Base-by-base conservation (phyloP, 1,140 invertebrate genomes). In the Spodoptera litura region DNA sequence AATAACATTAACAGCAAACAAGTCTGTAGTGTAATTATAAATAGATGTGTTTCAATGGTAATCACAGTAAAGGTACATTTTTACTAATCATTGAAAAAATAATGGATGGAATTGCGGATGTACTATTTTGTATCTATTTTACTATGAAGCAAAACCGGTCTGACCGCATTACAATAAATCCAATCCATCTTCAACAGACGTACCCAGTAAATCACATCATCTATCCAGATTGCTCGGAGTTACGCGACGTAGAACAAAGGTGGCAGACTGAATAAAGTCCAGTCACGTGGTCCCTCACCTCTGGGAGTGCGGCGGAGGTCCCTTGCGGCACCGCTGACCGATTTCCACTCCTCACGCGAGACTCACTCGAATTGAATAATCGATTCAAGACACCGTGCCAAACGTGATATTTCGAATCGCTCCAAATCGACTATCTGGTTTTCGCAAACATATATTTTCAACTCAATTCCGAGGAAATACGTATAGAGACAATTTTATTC, bases 311-410 rank as follows among this genome's bases (percentile, higher is more conserved):
- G 49, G n/a, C 58, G 78, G 58, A 64, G 27, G 71, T 64, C 61
- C 81, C 83, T 75, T 78, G 71, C 78, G 83, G 86, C 86, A 85
- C 70, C 78, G 77, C 85, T 88, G 86, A 87, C 88, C 89, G 89
- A 88, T 85, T 90, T 87, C 78, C 79, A 85, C 68, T 81, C 78
- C 85, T 82, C 83, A 80, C 84, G 81, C 80, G 88, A 90, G 86
- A 89, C 84, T 87, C 81, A 87, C 88, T 87, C 81, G 82, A 87
- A 91, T 87, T 82, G 83, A 85, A 87, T 89, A 87, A 89, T 91
- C 87, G 87, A 89, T 90, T 87, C 81, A 73, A 75, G 78, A 76
- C 74, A 58, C 51, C 80, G 70, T 72, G 53, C 44, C 74, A 52
- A 78, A 77, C 73, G 59, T 59, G 27, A 78, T 77, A 77, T 77